A percentile compares a stretch with the other conserved stretches of the same genome.
Evolutionary conservation across 1,140 invertebrate genomes (phyloP).

Genomic region (Pseudobourletiella spinata): DNA sequence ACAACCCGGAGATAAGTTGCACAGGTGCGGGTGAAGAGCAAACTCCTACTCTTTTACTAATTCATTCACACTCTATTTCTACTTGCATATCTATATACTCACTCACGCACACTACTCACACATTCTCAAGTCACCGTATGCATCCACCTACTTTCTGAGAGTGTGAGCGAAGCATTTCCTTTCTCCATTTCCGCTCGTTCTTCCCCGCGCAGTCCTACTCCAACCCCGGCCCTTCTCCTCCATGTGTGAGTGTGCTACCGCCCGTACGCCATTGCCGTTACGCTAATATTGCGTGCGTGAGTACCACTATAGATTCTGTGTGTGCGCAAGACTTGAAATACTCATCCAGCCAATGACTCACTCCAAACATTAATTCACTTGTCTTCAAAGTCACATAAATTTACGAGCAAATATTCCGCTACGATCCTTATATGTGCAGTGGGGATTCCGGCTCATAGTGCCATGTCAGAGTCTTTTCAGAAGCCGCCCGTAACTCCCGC

Average conservation of each 20-base stretch:
- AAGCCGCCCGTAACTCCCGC: no score
- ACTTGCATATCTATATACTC: not conserved
- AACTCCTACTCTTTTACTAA: not conserved
- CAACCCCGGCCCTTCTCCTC: not conserved
- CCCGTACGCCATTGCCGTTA: no score
- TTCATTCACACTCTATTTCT: slow-evolving; percentile 9
- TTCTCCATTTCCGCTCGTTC: not conserved
- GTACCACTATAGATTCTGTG: no score
- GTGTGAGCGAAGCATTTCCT: no score
- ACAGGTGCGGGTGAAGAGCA: not conserved
- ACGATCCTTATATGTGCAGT: no score
- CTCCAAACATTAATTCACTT: not conserved
- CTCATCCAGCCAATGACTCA: not conserved
- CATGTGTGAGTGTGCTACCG: no score
- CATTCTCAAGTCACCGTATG: no score
- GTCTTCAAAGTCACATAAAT: not conserved
- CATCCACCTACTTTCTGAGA: no score
- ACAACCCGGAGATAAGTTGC: not conserved
- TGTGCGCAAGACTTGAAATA: no score
- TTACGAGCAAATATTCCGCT: not conserved
- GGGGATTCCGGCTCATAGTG: no score
- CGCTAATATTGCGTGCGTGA: no score
- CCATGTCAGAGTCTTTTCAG: no score
- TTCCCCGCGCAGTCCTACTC: not conserved
- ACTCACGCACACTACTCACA: not conserved